Conservation (phyloP, 2,888 invertebrate genomes). For the Drymonia ruficornis region DNA sequence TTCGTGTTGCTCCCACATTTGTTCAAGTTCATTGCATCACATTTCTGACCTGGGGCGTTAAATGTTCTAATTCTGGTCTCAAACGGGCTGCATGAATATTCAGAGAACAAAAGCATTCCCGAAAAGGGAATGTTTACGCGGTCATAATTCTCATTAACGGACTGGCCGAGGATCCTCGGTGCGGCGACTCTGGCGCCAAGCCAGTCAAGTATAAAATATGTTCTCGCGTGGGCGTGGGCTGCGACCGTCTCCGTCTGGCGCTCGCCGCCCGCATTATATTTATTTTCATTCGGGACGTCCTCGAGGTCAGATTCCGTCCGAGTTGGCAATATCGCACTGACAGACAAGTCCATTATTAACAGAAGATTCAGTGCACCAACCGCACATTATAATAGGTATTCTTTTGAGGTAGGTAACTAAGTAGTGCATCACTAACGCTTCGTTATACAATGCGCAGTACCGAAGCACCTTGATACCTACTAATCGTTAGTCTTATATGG, state of each 20-base stretch:
- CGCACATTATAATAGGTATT: too few species aligned
- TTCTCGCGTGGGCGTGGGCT: constrained; percentile 52
- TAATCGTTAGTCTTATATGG: constrained; percentile 34
- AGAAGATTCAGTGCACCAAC: neutral
- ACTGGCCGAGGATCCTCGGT: constrained; percentile 40
- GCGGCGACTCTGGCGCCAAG: constrained; percentile 56
- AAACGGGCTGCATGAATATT: constrained; percentile 27
- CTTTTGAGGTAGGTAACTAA: too few species aligned
- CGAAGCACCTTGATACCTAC: constrained; percentile 23
- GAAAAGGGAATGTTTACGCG: constrained; percentile 66
- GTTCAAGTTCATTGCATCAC: constrained; percentile 11
- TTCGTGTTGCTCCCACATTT: neutral
- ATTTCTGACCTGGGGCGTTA: constrained; percentile 18
- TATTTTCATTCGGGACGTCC: constrained; percentile 49
- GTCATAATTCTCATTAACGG: constrained; percentile 60
- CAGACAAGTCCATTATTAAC: neutral
- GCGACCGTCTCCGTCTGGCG: constrained; percentile 39
- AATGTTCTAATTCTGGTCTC: constrained; percentile 27
- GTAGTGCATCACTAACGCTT: neutral
- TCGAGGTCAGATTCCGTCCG: constrained; percentile 47
- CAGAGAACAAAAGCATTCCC: constrained; percentile 51
- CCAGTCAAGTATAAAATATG: constrained; percentile 68
- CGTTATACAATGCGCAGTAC: constrained; percentile 14
- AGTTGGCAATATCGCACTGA: constrained; percentile 3
- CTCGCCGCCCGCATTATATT: constrained; percentile 44